phyloP scores from a whole-genome alignment of 2,113 vertebrate species.

The Chinchilla lanigera region DNA sequence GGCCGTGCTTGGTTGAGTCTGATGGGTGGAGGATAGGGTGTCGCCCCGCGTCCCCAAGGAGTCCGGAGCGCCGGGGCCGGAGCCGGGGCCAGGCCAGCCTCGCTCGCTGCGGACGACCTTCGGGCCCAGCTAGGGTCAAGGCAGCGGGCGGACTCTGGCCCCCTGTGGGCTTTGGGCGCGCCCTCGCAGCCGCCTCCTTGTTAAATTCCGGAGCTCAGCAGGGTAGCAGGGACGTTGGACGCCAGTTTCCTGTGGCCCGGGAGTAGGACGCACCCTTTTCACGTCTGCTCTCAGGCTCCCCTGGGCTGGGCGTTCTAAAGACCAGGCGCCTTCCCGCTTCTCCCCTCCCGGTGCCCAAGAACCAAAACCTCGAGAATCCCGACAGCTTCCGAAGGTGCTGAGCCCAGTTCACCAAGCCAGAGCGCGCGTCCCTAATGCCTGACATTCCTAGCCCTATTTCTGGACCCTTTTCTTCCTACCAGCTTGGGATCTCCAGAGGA shows the following conservation, averaged over 20 bases:
- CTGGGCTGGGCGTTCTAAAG: background rate
- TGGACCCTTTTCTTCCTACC: background rate
- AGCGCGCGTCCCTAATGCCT: background rate
- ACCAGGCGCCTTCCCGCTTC: background rate
- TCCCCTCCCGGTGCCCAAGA: background rate
- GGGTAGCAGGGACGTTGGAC: background rate
- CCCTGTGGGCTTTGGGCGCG: background rate
- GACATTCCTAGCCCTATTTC: background rate
- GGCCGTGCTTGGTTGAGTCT: background rate
- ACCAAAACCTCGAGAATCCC: background rate
- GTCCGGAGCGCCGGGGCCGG: fast-evolving
- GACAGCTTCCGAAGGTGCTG: background rate
- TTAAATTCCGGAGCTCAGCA: slow-evolving; percentile 29
- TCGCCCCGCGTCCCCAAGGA: background rate
- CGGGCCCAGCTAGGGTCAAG: background rate
- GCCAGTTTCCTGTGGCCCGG: background rate
- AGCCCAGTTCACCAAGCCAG: background rate
- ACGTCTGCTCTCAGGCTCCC: background rate
- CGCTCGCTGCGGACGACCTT: background rate
- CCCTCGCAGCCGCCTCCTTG: background rate
- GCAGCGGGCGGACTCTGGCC: background rate
- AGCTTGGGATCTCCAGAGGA: background rate
- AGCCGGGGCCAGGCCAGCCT: background rate
- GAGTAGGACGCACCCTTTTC: background rate
- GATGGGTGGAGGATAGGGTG: background rate